Evolutionary conservation across 2,113 vertebrate genomes (phyloP).

Genomic region (Ophiodon elongatus): DNA sequence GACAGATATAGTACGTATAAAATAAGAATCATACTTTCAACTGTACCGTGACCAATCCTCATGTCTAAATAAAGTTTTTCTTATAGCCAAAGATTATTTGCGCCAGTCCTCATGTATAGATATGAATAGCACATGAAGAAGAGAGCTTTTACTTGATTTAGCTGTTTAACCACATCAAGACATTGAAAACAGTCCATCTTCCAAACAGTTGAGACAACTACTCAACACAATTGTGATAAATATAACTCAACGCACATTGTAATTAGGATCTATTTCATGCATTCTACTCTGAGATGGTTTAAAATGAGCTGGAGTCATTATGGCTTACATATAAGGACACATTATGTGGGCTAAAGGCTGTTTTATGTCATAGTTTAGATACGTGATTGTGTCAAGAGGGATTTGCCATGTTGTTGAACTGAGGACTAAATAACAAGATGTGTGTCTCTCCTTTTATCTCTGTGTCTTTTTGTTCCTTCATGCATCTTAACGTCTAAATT

Average conservation of each 20-base stretch:
- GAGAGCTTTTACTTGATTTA: not conserved
- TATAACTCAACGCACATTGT: not conserved
- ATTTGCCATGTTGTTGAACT: conserved; percentile 3
- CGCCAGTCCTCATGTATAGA: not conserved
- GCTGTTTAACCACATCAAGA: conserved; percentile 6
- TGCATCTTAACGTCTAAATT: not conserved
- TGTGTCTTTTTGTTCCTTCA: conserved; percentile 24
- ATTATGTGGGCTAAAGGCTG: not conserved
- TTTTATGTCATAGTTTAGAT: conserved; percentile 41
- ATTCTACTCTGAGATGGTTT: conserved; percentile 1
- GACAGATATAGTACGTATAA: not conserved
- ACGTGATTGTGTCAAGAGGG: conserved; percentile 15
- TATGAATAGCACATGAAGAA: not conserved
- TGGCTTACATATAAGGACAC: not conserved
- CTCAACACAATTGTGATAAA: not conserved
- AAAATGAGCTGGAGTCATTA: not conserved
- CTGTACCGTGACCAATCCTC: not conserved
- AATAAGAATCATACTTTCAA: not conserved
- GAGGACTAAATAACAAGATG: conserved; percentile 28
- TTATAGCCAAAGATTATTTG: not conserved
- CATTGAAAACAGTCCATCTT: not conserved
- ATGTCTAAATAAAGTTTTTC: not conserved
- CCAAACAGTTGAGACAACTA: not conserved
- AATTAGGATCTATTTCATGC: not conserved
- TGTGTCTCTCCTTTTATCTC: conserved; percentile 18